These are phyloP conservation scores for Alaudala cheleensis DNA, from an alignment of 2,113 vertebrate genomes.

Conservation along the genomic window DNA sequence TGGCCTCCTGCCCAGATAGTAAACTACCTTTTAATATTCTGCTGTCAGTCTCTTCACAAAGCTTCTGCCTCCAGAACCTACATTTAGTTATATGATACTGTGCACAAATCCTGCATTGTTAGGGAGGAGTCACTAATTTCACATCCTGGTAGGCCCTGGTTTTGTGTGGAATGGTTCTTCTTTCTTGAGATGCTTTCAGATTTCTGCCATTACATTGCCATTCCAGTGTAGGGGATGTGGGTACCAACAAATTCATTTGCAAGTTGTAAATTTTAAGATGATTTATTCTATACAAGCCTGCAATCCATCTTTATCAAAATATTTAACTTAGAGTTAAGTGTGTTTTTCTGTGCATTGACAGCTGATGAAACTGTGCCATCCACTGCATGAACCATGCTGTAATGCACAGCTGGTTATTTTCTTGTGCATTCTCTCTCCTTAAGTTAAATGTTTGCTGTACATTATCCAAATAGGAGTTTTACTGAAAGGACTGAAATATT, in stretches of 20 bases:
- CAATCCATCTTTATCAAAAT: not conserved
- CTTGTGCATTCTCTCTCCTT: not conserved
- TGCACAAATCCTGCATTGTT: not conserved
- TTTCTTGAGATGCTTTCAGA: not conserved
- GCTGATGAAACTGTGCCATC: not conserved
- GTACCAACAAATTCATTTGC: not conserved
- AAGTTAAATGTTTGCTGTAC: not conserved
- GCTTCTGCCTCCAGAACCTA: not conserved
- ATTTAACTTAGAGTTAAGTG: not conserved
- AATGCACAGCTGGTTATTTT: not conserved
- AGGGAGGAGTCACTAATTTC: not conserved
- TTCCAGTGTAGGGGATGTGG: not conserved
- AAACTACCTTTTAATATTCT: conserved; percentile 39
- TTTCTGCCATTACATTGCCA: not conserved
- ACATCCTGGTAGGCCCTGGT: not conserved
- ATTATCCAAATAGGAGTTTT: not conserved
- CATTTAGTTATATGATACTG: not conserved
- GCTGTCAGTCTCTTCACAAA: not conserved
- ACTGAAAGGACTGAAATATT: not conserved
- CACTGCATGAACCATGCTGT: not conserved
- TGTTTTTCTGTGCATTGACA: not conserved
- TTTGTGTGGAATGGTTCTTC: not conserved
- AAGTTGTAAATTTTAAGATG: not conserved
- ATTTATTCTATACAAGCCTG: not conserved
- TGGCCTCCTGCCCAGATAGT: conserved; percentile 31